These are phyloP conservation scores for Melieria omissa DNA, from an alignment of 2,888 invertebrate species.

Conservation along the genomic window DNA sequence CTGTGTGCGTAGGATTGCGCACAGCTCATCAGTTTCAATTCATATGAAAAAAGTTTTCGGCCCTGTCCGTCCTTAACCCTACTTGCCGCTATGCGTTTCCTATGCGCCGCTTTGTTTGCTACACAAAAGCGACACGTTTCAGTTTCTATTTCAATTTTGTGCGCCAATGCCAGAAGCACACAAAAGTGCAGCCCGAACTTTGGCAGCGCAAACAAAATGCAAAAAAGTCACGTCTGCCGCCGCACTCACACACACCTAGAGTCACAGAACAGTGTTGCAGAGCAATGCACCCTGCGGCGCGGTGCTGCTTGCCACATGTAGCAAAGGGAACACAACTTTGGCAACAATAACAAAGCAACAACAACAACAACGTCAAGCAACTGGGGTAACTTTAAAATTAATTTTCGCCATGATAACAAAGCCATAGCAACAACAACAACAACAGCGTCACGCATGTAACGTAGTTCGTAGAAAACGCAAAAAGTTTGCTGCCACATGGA, in stretches of 20 bases:
- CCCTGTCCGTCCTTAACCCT: too few relatives aligned
- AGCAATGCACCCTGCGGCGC: background rate
- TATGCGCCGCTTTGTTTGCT: too few relatives aligned
- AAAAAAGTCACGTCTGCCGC: background rate
- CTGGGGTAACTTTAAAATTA: constrained; percentile 28
- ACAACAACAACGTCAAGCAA: background rate
- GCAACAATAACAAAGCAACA: background rate
- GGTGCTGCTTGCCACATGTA: background rate
- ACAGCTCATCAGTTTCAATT: too few relatives aligned
- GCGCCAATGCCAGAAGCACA: background rate
- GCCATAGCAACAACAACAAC: constrained; percentile 8
- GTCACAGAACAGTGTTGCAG: background rate
- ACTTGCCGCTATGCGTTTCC: too few relatives aligned
- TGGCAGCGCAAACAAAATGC: background rate
- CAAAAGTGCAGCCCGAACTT: background rate
- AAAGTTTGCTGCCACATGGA: background rate
- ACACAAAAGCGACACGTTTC: too few relatives aligned
- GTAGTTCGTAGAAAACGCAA: background rate
- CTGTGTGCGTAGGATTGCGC: too few relatives aligned
- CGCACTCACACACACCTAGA: background rate
- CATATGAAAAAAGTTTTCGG: too few relatives aligned
- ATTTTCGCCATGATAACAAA: constrained; percentile 20
- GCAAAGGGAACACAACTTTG: background rate
- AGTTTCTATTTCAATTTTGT: too few relatives aligned
- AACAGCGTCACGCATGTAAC: background rate